A percentile compares a stretch with the other conserved stretches of the same genome.
Conservation (phyloP, 2,888 invertebrate genomes). For the Pseudococcus jackbeardsleyi region DNA sequence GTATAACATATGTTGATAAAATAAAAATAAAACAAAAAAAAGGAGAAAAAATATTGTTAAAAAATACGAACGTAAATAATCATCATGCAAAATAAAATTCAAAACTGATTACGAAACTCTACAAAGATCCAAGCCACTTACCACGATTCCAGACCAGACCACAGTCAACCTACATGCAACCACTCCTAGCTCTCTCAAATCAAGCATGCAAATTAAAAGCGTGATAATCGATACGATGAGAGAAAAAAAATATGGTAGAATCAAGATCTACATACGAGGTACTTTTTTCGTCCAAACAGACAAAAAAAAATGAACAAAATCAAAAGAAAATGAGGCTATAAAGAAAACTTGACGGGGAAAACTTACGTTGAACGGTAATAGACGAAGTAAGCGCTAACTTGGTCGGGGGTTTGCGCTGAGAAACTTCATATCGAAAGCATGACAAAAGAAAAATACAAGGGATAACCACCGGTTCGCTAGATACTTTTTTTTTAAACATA, state of each 20-base stretch:
- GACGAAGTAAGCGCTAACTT: conserved; percentile 68
- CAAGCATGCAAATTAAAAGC: neutral
- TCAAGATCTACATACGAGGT: neutral
- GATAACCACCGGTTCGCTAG: neutral
- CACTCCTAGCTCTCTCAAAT: neutral
- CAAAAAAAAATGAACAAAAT: neutral
- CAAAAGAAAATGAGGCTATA: neutral
- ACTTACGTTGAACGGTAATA: conserved; percentile 65
- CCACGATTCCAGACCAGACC: neutral
- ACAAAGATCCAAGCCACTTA: conserved; percentile 12
- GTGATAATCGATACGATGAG: neutral
- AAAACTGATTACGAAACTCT: neutral
- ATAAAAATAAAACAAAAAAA: neutral
- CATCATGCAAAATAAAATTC: neutral
- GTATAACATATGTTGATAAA: conserved; percentile 29
- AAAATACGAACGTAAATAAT: neutral
- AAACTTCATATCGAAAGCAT: conserved; percentile 67
- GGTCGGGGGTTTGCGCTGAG: conserved; percentile 69
- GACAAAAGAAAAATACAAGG: conserved; percentile 59
- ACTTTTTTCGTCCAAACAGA: neutral
- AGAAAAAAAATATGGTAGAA: neutral
- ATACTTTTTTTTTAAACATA: neutral
- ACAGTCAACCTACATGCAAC: neutral
- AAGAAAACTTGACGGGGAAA: conserved; percentile 5
- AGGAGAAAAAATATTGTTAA: neutral